Evolutionary conservation across 2,113 vertebrate genomes (phyloP), one percentile per base, ranked within the genome.

Genomic region (Sterrhoptilus dennistouni): DNA sequence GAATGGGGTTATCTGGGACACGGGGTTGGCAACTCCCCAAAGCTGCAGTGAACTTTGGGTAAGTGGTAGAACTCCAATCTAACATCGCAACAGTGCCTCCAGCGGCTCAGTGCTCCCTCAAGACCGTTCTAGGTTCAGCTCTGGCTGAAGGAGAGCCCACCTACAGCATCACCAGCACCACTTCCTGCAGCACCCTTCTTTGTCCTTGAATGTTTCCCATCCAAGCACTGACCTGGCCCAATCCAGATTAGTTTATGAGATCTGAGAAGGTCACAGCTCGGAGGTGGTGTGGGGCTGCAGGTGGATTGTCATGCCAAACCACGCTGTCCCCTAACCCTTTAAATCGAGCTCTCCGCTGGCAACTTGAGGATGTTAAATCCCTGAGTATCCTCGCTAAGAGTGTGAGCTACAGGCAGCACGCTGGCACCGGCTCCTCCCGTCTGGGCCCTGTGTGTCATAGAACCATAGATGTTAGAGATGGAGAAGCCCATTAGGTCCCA

Each of bases 401-500:
- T 83, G 90, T 93, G 95, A 95, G 92, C 95, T 93, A 94, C 90
- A 95, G 96, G 95, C 95, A 94, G 95, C 96, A 93, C 77, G 94
- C 95, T 94, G 96, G 96, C 91, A 94, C 94, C 87, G 91, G 90
- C 96, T 95, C 92, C 95, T 96, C 95, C 95, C 77, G 83, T 96
- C 95, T 93, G 96, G 93, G 90, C 95, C 97, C 96, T 97, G 96
- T 95, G 94, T 97, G 95, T 97, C 95, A 97, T 94, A 97, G 96
- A 97, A 97, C 97, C 97, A 96, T 93, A 97, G 96, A 97, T 53
- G 95, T 97, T 96, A 97, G 96, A 97, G 94, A 96, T 94, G 95
- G 92, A 97, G 91, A 96, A 94, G 85, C 83, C 94, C 92, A 82
- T 89, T 80, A 90, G 80, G 93, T 95, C 95, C 95, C 96, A 84